Evolutionary conservation across 2,113 vertebrate genomes (phyloP), one percentile per base, ranked within the genome.

Genomic region (Chiloscyllium plagiosum): DNA sequence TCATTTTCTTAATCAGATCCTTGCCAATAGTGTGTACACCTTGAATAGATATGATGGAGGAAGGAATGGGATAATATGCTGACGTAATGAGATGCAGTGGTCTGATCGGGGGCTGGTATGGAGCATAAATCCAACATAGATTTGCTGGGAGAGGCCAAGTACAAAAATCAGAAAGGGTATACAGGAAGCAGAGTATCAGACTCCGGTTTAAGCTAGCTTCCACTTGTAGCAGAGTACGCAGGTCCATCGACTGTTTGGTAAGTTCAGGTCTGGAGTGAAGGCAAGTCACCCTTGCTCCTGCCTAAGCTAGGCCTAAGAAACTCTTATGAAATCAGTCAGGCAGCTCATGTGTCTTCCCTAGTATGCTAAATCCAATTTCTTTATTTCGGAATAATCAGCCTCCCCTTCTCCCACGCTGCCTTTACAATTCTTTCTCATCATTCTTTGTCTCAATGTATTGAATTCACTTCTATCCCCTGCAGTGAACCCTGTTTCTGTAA

Each of bases 361-460:
- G 61, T 37, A 92, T 19, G 33, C 6, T 20, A 92, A 4, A 66
- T 92, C 4, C 29, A 92, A 66, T 65, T 90, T 17, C 52, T 29
- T 65, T 90, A 61, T 19, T 56, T 90, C 47, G 65, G 52, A 92
- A 65, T 65, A 17, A 92, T 93, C 17, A 37, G 33, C 61, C 22
- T 19, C 61, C 17, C 6, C 17, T 66, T 5, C 61, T 22, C 20
- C 87, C 52, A 3, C n/a, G 19, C 29, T 61, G 50, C 17, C 12
- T 17, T 61, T 90, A 61, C 87, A n/a, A 61, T 61, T 90, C 52
- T 66, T 93, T 93, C 87, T 66, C n/a, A 65, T 65, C 87, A 92
- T n/a, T 15, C 87, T 92, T 10, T 83, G 37, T 8, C 17, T 20
- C 89, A 22, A 1, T 37, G 3, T 68, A 22, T 22, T 93, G 26